A percentile compares a stretch with the other conserved stretches of the same genome.
Evolutionary conservation across 1,140 invertebrate genomes (phyloP).

Genomic region (Neotoxoptera formosana): DNA sequence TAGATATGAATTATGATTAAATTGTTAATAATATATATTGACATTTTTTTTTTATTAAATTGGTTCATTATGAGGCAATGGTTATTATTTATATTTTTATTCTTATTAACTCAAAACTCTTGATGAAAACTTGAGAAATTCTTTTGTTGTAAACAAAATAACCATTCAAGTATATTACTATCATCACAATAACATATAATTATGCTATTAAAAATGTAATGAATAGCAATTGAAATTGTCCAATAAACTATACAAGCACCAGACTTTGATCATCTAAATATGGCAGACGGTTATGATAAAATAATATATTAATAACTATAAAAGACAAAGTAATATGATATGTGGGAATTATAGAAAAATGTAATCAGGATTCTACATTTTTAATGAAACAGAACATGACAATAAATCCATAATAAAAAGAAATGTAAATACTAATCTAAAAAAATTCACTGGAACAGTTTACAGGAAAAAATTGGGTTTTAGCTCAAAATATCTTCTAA

Average conservation of each 20-base stretch:
- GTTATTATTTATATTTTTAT: neutral
- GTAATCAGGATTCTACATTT: neutral
- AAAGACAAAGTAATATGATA: neutral
- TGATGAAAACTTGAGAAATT: neutral
- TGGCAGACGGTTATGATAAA: neutral
- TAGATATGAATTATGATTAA: neutral
- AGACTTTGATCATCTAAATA: neutral
- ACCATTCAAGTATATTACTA: too few relatives aligned
- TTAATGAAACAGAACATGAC: neutral
- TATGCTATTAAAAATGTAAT: neutral
- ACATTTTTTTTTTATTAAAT: neutral
- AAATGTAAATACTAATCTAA: neutral
- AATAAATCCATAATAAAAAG: neutral
- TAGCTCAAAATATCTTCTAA: neutral
- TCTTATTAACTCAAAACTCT: neutral
- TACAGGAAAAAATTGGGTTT: neutral
- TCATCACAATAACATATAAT: neutral
- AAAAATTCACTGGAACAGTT: neutral
- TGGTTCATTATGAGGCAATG: neutral
- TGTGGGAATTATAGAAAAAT: neutral
- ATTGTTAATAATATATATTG: too few relatives aligned
- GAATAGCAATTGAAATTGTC: neutral
- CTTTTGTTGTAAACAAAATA: neutral
- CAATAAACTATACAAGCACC: neutral
- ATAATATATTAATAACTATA: neutral